These are phyloP conservation scores for Ammodramus savannarum DNA, from an alignment of 2,113 vertebrate species.

Conservation along the genomic window DNA sequence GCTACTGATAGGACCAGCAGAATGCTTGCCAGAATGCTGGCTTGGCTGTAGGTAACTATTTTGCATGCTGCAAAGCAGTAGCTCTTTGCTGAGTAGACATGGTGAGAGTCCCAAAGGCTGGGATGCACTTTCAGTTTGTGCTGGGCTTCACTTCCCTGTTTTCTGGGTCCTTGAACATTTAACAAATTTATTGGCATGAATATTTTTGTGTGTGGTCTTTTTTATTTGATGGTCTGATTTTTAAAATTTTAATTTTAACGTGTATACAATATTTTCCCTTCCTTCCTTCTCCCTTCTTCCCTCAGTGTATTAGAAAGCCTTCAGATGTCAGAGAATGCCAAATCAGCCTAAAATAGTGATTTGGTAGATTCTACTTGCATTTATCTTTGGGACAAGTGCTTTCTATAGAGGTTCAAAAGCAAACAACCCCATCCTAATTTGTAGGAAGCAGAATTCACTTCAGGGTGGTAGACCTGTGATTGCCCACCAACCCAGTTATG, in stretches of 20 bases:
- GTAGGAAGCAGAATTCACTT: not conserved
- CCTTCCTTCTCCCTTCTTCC: not conserved
- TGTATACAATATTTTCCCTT: accelerated
- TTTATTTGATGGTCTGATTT: not conserved
- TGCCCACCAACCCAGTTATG: not conserved
- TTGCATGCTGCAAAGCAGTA: not conserved
- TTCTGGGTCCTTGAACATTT: not conserved
- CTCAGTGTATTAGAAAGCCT: not conserved
- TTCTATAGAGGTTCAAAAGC: not conserved
- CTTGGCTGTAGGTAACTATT: not conserved
- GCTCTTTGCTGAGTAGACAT: not conserved
- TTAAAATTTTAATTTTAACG: not conserved
- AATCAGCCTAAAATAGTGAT: not conserved
- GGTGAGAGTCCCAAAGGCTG: not conserved
- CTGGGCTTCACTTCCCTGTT: not conserved
- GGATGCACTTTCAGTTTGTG: not conserved
- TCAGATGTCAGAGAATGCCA: not conserved
- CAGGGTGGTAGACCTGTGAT: not conserved
- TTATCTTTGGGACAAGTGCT: not conserved
- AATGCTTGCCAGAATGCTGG: not conserved
- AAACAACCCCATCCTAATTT: not conserved
- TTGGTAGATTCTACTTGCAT: not conserved
- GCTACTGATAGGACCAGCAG: not conserved
- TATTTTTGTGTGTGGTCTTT: accelerated
- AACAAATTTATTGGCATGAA: not conserved